These are phyloP conservation scores for Coracias cyanogaster DNA, from an alignment of 2,797 vertebrate genomes.

Conservation along the genomic window DNA sequence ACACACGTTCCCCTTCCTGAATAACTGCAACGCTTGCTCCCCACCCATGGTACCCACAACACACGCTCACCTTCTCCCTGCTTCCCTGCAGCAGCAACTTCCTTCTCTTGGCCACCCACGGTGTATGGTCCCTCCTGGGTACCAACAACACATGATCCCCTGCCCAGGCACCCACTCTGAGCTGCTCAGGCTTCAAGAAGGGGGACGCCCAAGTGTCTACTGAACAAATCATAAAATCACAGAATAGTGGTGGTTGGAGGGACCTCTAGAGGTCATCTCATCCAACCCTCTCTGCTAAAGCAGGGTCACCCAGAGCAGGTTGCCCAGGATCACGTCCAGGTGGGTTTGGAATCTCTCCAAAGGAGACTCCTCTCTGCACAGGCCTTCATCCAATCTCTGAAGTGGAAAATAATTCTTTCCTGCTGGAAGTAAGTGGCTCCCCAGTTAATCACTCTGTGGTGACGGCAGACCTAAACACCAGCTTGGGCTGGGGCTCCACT, in stretches of 20 bases:
- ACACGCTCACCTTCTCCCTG: not conserved
- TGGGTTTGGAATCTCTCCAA: not conserved
- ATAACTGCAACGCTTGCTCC: not conserved
- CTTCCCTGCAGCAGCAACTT: too few relatives aligned
- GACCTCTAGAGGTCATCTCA: not conserved
- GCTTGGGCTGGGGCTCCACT: rapidly evolving
- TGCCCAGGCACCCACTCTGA: not conserved
- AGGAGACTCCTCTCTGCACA: conserved; percentile 16
- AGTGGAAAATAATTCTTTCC: conserved; percentile 36
- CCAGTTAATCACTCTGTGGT: conserved; percentile 29
- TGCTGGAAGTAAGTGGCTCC: conserved; percentile 29
- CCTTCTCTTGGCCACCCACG: not conserved
- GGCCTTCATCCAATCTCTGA: conserved; percentile 4
- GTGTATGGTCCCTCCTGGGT: not conserved
- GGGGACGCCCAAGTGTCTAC: not conserved
- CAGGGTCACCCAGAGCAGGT: not conserved
- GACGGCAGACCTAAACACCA: not conserved
- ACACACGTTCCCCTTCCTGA: rapidly evolving
- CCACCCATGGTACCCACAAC: rapidly evolving
- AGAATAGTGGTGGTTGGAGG: not conserved
- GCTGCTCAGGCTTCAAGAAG: not conserved
- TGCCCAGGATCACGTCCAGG: not conserved
- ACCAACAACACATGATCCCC: too few relatives aligned
- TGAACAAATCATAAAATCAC: not conserved
- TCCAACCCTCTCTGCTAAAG: not conserved